phyloP scores from a whole-genome alignment of 2,113 vertebrate genomes.

The Taurulus bubalis region DNA sequence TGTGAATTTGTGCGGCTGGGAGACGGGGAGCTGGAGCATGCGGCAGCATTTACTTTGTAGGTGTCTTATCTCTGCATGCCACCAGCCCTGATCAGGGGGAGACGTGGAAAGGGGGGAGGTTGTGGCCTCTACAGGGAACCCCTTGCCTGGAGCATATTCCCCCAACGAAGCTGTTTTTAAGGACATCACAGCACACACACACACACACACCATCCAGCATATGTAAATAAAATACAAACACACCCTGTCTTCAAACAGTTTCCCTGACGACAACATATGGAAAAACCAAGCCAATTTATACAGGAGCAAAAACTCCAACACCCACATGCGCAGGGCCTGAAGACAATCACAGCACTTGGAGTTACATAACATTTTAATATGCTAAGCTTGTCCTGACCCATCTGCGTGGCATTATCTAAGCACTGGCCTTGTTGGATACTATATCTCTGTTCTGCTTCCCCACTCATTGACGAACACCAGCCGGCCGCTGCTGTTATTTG shows the following conservation, averaged over 20 bases:
- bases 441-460: conserved; percentile 41
- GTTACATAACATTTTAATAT: conserved; percentile 71
- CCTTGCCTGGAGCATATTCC: conserved; percentile 10
- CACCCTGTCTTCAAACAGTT: background rate
- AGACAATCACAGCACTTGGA: conserved; percentile 55
- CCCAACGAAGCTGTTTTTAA: conserved; percentile 25
- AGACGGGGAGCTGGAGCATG: conserved; percentile 17
- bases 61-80: conserved; percentile 60
- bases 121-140: conserved; percentile 24
- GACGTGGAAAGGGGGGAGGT: conserved; percentile 9
- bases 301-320: conserved; percentile 27
- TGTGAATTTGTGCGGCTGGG: background rate
- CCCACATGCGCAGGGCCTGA: conserved; percentile 23
- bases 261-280: conserved; percentile 16
- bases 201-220: conserved; percentile 7
- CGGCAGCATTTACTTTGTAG: conserved; percentile 42
- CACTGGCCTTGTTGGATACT: conserved; percentile 48
- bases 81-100: conserved; percentile 18
- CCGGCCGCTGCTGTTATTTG: conserved; percentile 21
- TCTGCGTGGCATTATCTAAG: conserved; percentile 69
- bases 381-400: conserved; percentile 72
- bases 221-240: conserved; percentile 33
- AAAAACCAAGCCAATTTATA: background rate
- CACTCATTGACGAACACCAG: conserved; percentile 57
- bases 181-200: conserved; percentile 26